These are phyloP conservation scores for Trogon melanurus DNA, from an alignment of 2,113 vertebrate genomes.

Conservation along the genomic window DNA sequence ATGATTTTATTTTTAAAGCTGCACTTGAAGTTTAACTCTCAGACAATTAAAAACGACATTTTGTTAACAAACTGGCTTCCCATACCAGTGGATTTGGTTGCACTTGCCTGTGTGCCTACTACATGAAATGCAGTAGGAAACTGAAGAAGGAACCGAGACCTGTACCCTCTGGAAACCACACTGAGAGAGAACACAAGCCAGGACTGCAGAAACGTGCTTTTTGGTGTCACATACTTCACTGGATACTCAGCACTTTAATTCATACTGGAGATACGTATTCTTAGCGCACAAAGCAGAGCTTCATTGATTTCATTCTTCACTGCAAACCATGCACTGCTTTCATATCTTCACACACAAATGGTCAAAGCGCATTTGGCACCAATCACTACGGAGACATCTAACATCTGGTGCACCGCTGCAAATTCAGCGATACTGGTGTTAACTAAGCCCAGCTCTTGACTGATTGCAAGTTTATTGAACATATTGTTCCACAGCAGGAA, in stretches of 20 bases:
- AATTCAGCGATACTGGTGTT: conserved; percentile 14
- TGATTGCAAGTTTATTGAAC: conserved; percentile 44
- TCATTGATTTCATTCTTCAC: not conserved
- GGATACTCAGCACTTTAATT: not conserved
- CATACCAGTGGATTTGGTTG: not conserved
- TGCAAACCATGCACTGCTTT: not conserved
- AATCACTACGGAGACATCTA: not conserved
- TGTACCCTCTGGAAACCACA: not conserved
- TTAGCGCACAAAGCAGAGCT: not conserved
- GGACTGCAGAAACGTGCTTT: not conserved
- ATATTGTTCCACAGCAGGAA: conserved; percentile 25
- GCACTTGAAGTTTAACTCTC: not conserved
- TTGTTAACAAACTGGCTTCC: not conserved
- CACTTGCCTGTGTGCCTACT: not conserved
- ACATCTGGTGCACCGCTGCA: conserved; percentile 5
- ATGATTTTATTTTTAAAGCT: not conserved
- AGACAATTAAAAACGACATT: not conserved
- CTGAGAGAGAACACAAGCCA: not conserved
- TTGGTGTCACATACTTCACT: not conserved
- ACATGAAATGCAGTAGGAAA: not conserved
- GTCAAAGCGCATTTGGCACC: conserved; percentile 3
- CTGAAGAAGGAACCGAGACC: not conserved
- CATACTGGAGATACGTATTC: not conserved
- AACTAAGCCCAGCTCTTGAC: conserved; percentile 22
- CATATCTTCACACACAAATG: not conserved